phyloP scores from a whole-genome alignment of 1,140 invertebrate genomes.

The Metopolophium dirhodum region DNA sequence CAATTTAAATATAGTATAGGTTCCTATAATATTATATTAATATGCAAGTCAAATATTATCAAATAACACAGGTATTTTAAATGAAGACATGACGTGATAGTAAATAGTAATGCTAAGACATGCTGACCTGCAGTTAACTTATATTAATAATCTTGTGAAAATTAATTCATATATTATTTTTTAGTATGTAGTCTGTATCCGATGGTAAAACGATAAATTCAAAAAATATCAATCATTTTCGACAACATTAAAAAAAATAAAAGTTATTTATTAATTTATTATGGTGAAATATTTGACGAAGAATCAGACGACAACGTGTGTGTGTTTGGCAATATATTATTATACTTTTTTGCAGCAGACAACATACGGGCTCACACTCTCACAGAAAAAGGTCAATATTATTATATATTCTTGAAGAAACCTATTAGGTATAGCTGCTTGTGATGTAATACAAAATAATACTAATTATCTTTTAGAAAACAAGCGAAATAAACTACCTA shows the following conservation, averaged over 20 bases:
- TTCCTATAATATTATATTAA: not conserved
- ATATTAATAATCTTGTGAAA: too few relatives aligned
- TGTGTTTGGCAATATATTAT: not conserved
- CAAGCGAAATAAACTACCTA: not conserved
- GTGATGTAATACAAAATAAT: not conserved
- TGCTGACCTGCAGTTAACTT: too few relatives aligned
- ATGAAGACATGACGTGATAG: too few relatives aligned
- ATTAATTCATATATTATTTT: too few relatives aligned
- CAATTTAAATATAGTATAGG: not conserved
- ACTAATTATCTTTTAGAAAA: not conserved
- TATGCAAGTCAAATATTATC: not conserved
- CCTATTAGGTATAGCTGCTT: not conserved
- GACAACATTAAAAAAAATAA: too few relatives aligned
- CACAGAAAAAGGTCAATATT: not conserved
- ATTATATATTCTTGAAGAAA: not conserved
- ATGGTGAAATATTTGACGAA: not conserved
- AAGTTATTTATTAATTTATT: not conserved
- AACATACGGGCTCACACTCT: not conserved
- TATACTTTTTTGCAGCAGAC: not conserved
- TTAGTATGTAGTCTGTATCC: too few relatives aligned
- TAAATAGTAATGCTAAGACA: too few relatives aligned
- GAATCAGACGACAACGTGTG: not conserved
- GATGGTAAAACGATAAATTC: too few relatives aligned
- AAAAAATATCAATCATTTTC: too few relatives aligned
- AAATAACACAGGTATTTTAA: too few relatives aligned